Evolutionary conservation across 2,113 vertebrate species (phyloP).

Genomic region (Mystacornis crossleyi): DNA sequence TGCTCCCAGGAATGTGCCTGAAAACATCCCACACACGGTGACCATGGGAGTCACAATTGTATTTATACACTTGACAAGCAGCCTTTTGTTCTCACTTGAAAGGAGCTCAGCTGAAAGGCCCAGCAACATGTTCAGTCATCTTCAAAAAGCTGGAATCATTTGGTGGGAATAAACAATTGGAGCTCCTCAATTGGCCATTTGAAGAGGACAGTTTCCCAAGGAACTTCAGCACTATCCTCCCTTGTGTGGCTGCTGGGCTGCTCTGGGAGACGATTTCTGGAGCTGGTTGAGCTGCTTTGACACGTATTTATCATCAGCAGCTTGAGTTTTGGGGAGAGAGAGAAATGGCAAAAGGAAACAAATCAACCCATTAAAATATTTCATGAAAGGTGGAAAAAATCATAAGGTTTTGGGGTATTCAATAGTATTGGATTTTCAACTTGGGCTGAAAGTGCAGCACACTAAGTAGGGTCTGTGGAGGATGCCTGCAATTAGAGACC

Average conservation of each 20-base stretch:
- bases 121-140: slow-evolving; percentile 15
- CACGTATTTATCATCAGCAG: background rate
- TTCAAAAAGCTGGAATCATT: background rate
- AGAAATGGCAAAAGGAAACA: background rate
- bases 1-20: background rate
- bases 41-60: background rate
- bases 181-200: background rate
- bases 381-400: background rate
- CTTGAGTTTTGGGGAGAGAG: background rate
- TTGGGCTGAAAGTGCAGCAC: background rate
- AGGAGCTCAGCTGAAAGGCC: slow-evolving; percentile 33
- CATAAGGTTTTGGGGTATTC: background rate
- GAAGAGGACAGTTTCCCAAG: slow-evolving; percentile 6
- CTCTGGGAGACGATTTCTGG: background rate
- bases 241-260: background rate
- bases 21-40: background rate
- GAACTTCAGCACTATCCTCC: background rate
- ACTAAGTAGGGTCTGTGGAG: background rate
- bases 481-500: slow-evolving; percentile 20
- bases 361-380: background rate
- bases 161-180: slow-evolving; percentile 2
- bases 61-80: background rate
- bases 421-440: background rate
- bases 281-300: background rate
- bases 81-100: slow-evolving; percentile 45